These are phyloP conservation scores for Lampropteryx suffumata DNA, from an alignment of 2,888 invertebrate species.

Conservation along the genomic window DNA sequence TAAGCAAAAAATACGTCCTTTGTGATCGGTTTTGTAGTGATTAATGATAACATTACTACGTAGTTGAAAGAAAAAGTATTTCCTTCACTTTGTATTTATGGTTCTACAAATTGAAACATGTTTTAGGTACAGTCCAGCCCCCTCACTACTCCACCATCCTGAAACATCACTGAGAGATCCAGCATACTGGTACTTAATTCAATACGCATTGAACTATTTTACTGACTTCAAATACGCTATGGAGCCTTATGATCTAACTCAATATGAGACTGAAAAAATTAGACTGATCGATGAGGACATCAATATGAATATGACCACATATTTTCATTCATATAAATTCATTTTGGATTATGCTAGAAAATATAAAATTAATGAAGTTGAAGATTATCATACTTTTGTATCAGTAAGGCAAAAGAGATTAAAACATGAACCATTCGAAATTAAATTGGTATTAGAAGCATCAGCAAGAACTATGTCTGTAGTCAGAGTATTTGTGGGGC, in stretches of 20 bases:
- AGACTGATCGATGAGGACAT: slow-evolving; percentile 51
- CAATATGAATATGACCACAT: slow-evolving; percentile 52
- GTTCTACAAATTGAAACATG: no score
- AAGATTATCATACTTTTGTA: slow-evolving; percentile 35
- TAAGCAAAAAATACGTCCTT: no score
- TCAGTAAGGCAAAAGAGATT: slow-evolving; percentile 65
- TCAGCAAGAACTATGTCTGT: slow-evolving; percentile 43
- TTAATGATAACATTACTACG: no score
- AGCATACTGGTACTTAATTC: slow-evolving; percentile 62
- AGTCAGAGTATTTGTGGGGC: slow-evolving; percentile 67
- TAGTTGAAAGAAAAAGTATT: no score
- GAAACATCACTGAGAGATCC: slow-evolving; percentile 71
- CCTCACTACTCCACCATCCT: slow-evolving; percentile 66
- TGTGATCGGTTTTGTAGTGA: no score
- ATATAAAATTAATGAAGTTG: slow-evolving; percentile 25
- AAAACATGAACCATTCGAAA: slow-evolving; percentile 53
- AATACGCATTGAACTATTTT: slow-evolving; percentile 59
- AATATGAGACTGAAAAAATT: slow-evolving; percentile 54
- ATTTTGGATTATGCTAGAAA: slow-evolving; percentile 53
- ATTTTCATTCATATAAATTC: slow-evolving; percentile 60
- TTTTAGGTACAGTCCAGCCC: slow-evolving; percentile 70
- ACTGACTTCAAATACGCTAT: slow-evolving; percentile 55
- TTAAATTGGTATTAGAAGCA: slow-evolving; percentile 59
- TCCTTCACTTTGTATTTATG: no score
- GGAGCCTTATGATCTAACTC: slow-evolving; percentile 52